A percentile compares a stretch with the other conserved stretches of the same genome.
Evolutionary conservation across 2,888 invertebrate species (phyloP).

Genomic region (Dicycla oo): DNA sequence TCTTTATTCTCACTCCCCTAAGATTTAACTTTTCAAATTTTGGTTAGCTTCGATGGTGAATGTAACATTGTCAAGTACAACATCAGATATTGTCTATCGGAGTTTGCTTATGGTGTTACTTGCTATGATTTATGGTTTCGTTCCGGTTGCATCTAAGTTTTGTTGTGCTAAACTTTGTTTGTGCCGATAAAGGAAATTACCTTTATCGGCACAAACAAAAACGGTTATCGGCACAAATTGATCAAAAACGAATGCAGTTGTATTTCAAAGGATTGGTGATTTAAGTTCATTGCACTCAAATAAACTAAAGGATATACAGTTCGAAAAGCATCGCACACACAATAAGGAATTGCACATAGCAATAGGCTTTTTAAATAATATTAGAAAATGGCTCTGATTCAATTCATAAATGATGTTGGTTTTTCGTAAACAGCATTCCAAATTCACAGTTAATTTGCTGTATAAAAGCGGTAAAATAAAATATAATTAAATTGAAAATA

Average conservation of each 20-base stretch:
- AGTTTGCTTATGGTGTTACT: slow-evolving; percentile 77
- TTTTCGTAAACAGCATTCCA: neutral
- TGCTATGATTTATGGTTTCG: slow-evolving; percentile 82
- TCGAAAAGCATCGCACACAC: neutral
- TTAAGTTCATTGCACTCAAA: slow-evolving; percentile 13
- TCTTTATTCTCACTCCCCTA: slow-evolving; percentile 59
- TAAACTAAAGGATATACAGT: neutral
- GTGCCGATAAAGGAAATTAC: slow-evolving; percentile 53
- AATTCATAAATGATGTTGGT: too few species aligned
- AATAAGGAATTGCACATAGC: neutral
- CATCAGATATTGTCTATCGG: slow-evolving; percentile 81
- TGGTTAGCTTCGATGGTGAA: slow-evolving; percentile 10
- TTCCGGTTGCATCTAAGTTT: slow-evolving; percentile 74
- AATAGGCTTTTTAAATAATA: neutral
- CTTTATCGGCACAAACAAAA: too few species aligned
- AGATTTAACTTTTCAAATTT: slow-evolving; percentile 27
- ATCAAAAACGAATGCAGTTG: slow-evolving; percentile 34
- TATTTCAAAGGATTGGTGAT: slow-evolving; percentile 14
- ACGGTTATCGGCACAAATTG: too few species aligned
- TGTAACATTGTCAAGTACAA: slow-evolving; percentile 62
- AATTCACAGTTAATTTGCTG: neutral
- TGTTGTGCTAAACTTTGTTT: slow-evolving; percentile 62
- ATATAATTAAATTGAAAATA: neutral
- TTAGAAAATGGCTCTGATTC: neutral
- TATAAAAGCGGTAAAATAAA: neutral